phyloP scores from a whole-genome alignment of 2,113 vertebrate genomes.

The Campylorhamphus procurvoides region DNA sequence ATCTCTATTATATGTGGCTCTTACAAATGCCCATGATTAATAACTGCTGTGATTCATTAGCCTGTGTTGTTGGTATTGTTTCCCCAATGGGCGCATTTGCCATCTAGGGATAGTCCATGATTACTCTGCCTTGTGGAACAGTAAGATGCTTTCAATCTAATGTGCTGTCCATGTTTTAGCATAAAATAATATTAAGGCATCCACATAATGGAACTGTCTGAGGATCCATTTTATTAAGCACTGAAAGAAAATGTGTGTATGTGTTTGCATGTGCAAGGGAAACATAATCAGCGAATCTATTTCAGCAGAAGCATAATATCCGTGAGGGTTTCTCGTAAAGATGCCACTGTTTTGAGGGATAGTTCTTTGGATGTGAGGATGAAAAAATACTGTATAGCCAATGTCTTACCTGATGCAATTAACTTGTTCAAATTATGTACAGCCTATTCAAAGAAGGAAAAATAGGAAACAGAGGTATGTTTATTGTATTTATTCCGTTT shows the following conservation, averaged over 20 bases:
- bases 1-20: not conserved
- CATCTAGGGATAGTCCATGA: conserved; percentile 36
- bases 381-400: not conserved
- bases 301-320: not conserved
- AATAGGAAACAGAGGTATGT: conserved; percentile 1
- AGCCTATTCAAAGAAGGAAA: not conserved
- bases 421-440: not conserved
- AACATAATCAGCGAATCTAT: conserved; percentile 17
- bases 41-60: conserved; percentile 58
- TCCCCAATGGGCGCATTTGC: conserved; percentile 56
- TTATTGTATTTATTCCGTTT: conserved; percentile 42
- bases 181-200: conserved; percentile 70
- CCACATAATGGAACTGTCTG: conserved; percentile 51
- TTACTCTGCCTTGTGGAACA: conserved; percentile 41
- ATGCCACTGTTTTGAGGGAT: not conserved
- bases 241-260: conserved; percentile 18
- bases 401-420: conserved; percentile 2
- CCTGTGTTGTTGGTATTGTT: conserved; percentile 35
- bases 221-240: conserved; percentile 66
- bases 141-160: conserved; percentile 67
- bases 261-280: not conserved
- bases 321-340: accelerated
- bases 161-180: conserved; percentile 40
- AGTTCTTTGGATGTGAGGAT: not conserved
- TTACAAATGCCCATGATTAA: conserved; percentile 36